Evolutionary conservation across 2,888 invertebrate genomes (phyloP), one percentile per base, ranked within the genome.

Genomic region (Agrilus biguttatus): DNA sequence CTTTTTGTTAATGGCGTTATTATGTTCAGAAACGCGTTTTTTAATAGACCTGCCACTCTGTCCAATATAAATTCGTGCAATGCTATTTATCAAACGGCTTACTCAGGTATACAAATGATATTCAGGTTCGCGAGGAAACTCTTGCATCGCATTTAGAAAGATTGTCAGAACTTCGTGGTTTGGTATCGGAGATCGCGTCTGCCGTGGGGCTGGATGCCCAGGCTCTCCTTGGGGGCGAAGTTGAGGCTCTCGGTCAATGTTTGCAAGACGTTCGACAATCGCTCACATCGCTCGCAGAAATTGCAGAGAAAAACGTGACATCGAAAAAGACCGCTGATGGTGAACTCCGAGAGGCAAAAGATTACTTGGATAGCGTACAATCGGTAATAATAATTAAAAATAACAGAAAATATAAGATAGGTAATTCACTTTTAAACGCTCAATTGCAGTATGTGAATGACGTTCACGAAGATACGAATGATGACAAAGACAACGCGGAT

Each of bases 181-280:
- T 88, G 45, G 86, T 86, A 2, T 77, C 82, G 1, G 78, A 80
- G 51, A 86, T 88, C 43, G 84, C 86, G 0, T 75, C 78, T 19
- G 83, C 84, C 58, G 84, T 88, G 8, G 86, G 86, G 12, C 62
- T 80, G 49, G 79, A 80, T 57, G 74, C 74, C 10, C 78, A 80
- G 23, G 73, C 78, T 4, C 74, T 85, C 1, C 69, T 87, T 45
- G 81, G 82, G 48, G 78, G 80, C 21, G 87, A 88, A 62, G 77
- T 87, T 10, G 83, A 85, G 54, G 80, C 83, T 0, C 65, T 88
- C 41, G 84, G 83, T 36, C 72, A 78, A 45, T 73, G 81, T 28
- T 71, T 88, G 48, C 80, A 84, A 60, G 78, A 85, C 57, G 84
- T 86, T 28, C 75, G 80, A 17, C 79, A 83, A 46, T 77, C 83